A percentile compares a stretch with the other conserved stretches of the same genome.
These are phyloP conservation scores for Myrmecobius fasciatus DNA, from an alignment of 2,113 vertebrate genomes.

Conservation along the genomic window DNA sequence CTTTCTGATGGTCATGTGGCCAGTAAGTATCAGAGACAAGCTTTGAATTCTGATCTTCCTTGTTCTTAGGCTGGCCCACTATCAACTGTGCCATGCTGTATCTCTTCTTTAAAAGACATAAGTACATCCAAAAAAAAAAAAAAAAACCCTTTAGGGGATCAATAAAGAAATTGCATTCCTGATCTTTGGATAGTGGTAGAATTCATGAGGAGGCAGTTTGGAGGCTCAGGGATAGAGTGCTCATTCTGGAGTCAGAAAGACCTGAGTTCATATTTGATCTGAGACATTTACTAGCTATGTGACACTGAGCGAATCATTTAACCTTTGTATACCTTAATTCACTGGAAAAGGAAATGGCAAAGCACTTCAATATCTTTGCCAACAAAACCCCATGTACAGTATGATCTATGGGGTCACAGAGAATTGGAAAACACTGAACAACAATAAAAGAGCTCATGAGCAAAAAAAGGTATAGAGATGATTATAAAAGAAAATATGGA, in stretches of 20 bases:
- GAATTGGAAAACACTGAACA: no score
- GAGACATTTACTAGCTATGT: background rate
- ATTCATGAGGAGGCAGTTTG: background rate
- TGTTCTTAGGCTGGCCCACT: background rate
- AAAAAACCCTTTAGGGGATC: no score
- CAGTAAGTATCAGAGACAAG: background rate
- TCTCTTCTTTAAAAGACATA: background rate
- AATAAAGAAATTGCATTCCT: no score
- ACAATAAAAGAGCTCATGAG: background rate
- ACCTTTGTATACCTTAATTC: background rate
- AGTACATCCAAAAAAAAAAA: no score
- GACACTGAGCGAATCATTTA: background rate
- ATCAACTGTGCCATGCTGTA: background rate
- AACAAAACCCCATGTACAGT: no score
- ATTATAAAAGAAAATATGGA: background rate
- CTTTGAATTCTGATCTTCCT: background rate
- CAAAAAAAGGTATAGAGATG: background rate
- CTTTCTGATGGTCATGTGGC: background rate
- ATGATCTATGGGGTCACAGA: no score
- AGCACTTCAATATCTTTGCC: no score
- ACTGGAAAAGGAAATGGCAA: background rate
- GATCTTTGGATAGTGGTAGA: background rate
- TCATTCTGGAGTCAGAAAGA: background rate
- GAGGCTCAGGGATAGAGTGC: background rate
- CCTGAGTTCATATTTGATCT: background rate